Evolutionary conservation across 1,140 invertebrate genomes (phyloP), one percentile per base, ranked within the genome.

Genomic region (Ostrea edulis): DNA sequence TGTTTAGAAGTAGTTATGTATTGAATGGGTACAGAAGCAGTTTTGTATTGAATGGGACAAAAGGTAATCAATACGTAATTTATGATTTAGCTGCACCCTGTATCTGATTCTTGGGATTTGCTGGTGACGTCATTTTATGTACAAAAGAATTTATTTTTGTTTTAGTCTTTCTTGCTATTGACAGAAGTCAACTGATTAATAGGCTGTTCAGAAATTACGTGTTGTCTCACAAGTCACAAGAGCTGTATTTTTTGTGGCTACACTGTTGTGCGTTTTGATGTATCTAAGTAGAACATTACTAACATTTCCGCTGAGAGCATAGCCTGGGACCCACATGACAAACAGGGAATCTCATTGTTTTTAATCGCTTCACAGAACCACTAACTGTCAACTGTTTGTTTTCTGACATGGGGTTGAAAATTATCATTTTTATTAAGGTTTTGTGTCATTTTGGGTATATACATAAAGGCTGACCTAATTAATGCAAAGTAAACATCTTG

Each of bases 401-500:
- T 29, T 71, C 25, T 71, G 68, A 71, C 9, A 71, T 71, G 68
- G 68, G 29, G 25, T 35, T 71, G 8, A 29, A 71, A 71, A 71
- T 71, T 71, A 71, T 71, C 68, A 71, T 71, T 71, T 71, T 71
- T 71, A 71, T 71, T 71, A 71, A 71, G 68, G 25, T 71, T 71
- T 71, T 71, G 8, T 35, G 68, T 71, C 68, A 44, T 71, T 11
- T 44, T 71, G 68, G 29, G 68, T 71, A 71, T 71, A 62, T 62
- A 62, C 55, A 20, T 62, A 62, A 62, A 62, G 55, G 14, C 55
- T 62, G 55, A 62, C 55, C 55, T 62, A 62, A 62, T 62, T 62
- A n/a, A 62, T 5, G 55, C 55, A 20, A 62, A 62, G n/a, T 62
- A 62, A 62, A 62, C 55, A 62, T 62, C 55, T 5, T 62, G 55